Conservation (phyloP, 2,888 invertebrate species). For the Bimastos eiseni region DNA sequence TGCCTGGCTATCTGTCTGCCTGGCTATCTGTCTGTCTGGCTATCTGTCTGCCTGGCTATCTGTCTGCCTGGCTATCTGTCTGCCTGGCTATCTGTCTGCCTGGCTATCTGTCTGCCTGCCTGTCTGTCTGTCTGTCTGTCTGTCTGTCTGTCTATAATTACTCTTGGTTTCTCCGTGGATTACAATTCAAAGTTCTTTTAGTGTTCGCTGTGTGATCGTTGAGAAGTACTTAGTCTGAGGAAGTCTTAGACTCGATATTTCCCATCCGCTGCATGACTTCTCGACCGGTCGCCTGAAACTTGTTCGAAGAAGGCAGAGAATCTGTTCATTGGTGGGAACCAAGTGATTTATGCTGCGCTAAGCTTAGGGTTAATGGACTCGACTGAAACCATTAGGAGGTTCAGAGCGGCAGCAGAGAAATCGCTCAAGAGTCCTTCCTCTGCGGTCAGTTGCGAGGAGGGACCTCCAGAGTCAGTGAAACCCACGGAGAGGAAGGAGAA, state of each 20-base stretch:
- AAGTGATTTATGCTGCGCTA: neutral
- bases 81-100: neutral
- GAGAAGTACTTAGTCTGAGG: neutral
- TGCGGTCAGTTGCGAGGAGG: neutral
- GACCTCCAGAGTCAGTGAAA: neutral
- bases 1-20: neutral
- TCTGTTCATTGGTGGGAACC: neutral
- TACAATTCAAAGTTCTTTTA: neutral
- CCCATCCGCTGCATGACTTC: neutral
- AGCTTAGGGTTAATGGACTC: neutral
- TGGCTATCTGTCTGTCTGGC: neutral
- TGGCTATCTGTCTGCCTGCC: neutral
- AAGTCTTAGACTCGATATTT: neutral
- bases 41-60: neutral
- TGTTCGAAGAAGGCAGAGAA: neutral
- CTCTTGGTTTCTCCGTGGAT: neutral
- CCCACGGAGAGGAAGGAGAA: neutral
- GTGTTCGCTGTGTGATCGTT: neutral
- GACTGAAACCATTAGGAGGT: neutral
- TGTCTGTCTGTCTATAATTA: neutral
- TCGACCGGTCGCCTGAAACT: neutral
- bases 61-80: neutral
- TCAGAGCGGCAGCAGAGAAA: neutral
- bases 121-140: neutral
- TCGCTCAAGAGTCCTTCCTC: neutral